Percentiles rank a stretch among this genome's conserved stretches.
phyloP scores from a whole-genome alignment of 1,140 invertebrate genomes.

The Agraylea sexmaculata region DNA sequence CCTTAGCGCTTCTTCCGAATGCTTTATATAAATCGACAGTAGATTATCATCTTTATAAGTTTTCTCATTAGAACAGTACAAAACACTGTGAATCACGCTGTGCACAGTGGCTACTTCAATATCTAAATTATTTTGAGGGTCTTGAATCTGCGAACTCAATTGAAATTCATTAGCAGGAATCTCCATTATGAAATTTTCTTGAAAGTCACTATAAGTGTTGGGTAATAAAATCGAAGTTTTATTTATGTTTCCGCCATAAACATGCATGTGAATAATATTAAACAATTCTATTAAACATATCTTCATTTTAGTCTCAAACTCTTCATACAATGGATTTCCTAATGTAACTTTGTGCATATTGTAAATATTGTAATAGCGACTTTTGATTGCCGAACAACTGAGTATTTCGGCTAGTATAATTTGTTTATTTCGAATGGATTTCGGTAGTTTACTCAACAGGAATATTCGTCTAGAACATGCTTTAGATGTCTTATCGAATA shows the following conservation, averaged over 20 bases:
- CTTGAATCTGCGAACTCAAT: neutral
- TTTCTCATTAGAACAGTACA: conserved; percentile 44
- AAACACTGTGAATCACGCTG: conserved; percentile 43
- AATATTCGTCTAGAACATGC: conserved; percentile 50
- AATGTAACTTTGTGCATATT: neutral
- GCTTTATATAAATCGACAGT: conserved; percentile 53
- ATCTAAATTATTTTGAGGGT: neutral
- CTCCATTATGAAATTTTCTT: conserved; percentile 10
- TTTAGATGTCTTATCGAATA: conserved; percentile 52
- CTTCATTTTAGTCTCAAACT: conserved; percentile 10
- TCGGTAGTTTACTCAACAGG: conserved; percentile 43
- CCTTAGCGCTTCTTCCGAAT: conserved; percentile 45
- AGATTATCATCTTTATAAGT: conserved; percentile 46
- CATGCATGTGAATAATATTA: conserved; percentile 9
- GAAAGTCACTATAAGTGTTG: conserved; percentile 6
- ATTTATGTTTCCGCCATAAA: conserved; percentile 8
- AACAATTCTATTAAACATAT: conserved; percentile 19
- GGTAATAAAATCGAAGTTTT: conserved; percentile 7
- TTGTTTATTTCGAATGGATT: conserved; percentile 6
- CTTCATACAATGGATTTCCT: conserved; percentile 1
- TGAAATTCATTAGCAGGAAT: neutral
- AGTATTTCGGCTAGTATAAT: conserved; percentile 13
- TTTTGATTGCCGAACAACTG: neutral
- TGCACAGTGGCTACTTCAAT: conserved; percentile 3
- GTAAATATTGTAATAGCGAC: conserved; percentile 8